phyloP scores from a whole-genome alignment of 2,888 invertebrate genomes.

The Azorinus chamasolen region DNA sequence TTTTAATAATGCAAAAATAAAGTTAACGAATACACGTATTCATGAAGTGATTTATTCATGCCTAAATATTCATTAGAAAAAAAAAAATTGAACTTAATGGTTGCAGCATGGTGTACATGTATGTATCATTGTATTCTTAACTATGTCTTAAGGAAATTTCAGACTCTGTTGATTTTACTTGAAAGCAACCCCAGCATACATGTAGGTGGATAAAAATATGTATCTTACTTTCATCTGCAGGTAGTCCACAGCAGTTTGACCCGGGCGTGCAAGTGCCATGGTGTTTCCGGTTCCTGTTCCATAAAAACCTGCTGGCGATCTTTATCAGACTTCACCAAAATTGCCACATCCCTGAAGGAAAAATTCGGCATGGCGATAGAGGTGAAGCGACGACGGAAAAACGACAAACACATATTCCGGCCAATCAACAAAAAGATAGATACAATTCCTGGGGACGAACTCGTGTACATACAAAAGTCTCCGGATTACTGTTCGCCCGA shows the following conservation, averaged over 20 bases:
- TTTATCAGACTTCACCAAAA: conserved; percentile 88
- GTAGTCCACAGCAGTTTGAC: conserved; percentile 89
- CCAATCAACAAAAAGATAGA: conserved; percentile 84
- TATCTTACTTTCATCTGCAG: too few relatives aligned
- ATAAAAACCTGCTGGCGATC: conserved; percentile 94
- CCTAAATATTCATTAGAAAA: too few relatives aligned
- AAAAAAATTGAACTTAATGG: too few relatives aligned
- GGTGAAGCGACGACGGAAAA: conserved; percentile 74
- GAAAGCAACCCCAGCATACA: too few relatives aligned
- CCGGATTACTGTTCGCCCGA: conserved; percentile 94
- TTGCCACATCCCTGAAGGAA: conserved; percentile 88
- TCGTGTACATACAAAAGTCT: conserved; percentile 92
- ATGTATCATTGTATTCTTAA: too few relatives aligned
- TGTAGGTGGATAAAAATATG: too few relatives aligned
- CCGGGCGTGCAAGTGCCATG: conserved; percentile 93
- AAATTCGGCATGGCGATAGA: conserved; percentile 88
- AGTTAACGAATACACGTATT: too few relatives aligned
- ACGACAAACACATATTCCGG: conserved; percentile 80
- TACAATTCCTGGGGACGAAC: conserved; percentile 88
- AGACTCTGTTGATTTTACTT: too few relatives aligned
- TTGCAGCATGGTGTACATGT: too few relatives aligned
- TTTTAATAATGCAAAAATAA: too few relatives aligned
- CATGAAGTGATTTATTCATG: too few relatives aligned
- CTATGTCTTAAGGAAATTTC: too few relatives aligned
- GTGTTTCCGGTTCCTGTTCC: conserved; percentile 94